Evolutionary conservation across 1,140 invertebrate genomes (phyloP).

Genomic region (Ips nitidus): DNA sequence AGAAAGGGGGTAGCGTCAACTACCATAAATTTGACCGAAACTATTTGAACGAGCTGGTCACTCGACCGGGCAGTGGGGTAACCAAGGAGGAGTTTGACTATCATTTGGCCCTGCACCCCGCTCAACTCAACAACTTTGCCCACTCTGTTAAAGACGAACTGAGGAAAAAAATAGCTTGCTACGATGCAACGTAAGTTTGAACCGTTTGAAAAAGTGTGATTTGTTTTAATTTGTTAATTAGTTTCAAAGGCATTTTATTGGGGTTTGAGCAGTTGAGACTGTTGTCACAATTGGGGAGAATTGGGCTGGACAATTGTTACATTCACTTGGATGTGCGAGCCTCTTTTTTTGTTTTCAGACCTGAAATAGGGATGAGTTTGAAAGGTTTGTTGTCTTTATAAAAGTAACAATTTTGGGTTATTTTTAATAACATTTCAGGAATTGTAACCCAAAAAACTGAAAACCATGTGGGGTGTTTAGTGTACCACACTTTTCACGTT

Average conservation of each 20-base stretch:
- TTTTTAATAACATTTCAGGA: constrained; percentile 51
- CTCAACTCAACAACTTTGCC: constrained; percentile 60
- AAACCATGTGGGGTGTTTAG: constrained; percentile 63
- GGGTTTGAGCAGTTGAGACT: constrained; percentile 65
- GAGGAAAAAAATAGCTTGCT: constrained; percentile 58
- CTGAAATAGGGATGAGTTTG: constrained; percentile 54
- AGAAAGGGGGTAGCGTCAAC: not conserved
- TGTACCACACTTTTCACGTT: constrained; percentile 67
- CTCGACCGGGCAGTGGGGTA: constrained; percentile 61
- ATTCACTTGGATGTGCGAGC: constrained; percentile 64
- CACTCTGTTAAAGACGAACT: constrained; percentile 57
- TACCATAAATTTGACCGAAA: constrained; percentile 37
- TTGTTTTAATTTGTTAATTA: constrained; percentile 34
- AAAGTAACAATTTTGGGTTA: constrained; percentile 42
- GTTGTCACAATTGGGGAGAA: constrained; percentile 56
- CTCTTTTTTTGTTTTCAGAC: constrained; percentile 66
- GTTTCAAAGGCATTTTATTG: constrained; percentile 62
- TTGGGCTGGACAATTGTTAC: constrained; percentile 59
- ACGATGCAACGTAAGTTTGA: constrained; percentile 55
- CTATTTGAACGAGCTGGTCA: constrained; percentile 43
- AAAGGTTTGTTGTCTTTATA: constrained; percentile 51
- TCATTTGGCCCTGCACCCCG: constrained; percentile 62
- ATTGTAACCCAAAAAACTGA: constrained; percentile 63
- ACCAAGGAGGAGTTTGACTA: constrained; percentile 56
- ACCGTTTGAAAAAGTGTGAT: not conserved